A percentile compares a stretch with the other conserved stretches of the same genome.
Evolutionary conservation across 2,888 invertebrate species (phyloP).

Genomic region (Spodoptera picta): DNA sequence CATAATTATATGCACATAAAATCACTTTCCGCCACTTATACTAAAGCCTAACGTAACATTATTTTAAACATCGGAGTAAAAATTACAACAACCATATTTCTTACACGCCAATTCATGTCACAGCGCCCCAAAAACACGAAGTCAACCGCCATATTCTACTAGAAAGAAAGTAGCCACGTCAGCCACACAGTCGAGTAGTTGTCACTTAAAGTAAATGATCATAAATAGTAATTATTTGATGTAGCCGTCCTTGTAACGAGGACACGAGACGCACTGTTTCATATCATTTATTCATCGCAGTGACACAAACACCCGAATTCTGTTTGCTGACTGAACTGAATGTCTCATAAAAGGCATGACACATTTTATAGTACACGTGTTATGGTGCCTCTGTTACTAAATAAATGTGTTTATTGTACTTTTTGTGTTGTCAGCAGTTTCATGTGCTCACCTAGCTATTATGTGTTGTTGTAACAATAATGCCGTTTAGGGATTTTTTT

Average conservation of each 20-base stretch:
- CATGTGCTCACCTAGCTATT: neutral
- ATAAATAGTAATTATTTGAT: slow-evolving; percentile 42
- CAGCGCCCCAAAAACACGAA: too few relatives aligned
- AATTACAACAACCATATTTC: too few relatives aligned
- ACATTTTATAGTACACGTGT: slow-evolving; percentile 49
- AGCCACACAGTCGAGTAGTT: too few relatives aligned
- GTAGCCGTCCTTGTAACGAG: slow-evolving; percentile 39
- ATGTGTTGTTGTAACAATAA: slow-evolving; percentile 1
- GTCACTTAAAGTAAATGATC: slow-evolving; percentile 25
- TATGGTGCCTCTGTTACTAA: slow-evolving; percentile 29
- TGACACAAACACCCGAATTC: slow-evolving; percentile 64
- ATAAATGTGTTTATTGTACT: slow-evolving; percentile 30
- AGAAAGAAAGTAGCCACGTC: too few relatives aligned
- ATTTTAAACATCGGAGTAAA: too few relatives aligned
- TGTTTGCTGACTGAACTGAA: slow-evolving; percentile 58
- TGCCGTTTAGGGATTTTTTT: too few relatives aligned
- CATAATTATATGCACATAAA: too few relatives aligned
- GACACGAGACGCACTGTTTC: slow-evolving; percentile 23
- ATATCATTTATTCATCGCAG: slow-evolving; percentile 69
- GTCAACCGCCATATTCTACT: too few relatives aligned
- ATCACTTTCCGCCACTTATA: too few relatives aligned
- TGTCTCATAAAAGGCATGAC: slow-evolving; percentile 46
- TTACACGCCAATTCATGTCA: too few relatives aligned
- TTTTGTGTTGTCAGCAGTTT: slow-evolving; percentile 25
- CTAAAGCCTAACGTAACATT: too few relatives aligned